Conservation (phyloP, 1,140 invertebrate species). For the Microvelia longipes region DNA sequence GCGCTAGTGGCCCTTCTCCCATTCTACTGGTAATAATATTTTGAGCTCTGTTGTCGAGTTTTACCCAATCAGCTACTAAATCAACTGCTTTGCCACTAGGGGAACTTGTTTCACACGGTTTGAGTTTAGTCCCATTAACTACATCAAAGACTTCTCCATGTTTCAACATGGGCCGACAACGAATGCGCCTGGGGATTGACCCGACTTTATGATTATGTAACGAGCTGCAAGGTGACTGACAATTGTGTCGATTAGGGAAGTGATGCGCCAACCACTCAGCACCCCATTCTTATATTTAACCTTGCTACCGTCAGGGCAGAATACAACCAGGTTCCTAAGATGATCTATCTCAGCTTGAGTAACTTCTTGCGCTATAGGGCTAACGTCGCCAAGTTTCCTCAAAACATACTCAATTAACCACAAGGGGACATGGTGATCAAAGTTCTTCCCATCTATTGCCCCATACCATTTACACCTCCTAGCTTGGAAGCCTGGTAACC, state of each 20-base stretch:
- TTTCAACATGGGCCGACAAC: too few relatives aligned
- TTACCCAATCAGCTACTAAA: too few relatives aligned
- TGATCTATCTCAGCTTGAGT: background rate
- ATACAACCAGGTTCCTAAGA: background rate
- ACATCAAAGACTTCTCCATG: too few relatives aligned
- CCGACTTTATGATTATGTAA: background rate
- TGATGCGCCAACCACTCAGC: background rate
- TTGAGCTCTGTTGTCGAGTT: too few relatives aligned
- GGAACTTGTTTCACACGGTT: too few relatives aligned
- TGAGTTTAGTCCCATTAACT: too few relatives aligned
- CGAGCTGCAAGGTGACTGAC: background rate
- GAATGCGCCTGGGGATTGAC: too few relatives aligned
- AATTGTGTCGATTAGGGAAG: background rate
- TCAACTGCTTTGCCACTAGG: too few relatives aligned
- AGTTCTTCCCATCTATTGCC: background rate
- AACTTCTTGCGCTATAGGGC: background rate
- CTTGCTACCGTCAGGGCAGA: background rate
- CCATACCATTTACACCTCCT: background rate
- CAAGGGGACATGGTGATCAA: background rate
- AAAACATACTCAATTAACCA: background rate
- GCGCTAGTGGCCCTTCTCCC: too few relatives aligned
- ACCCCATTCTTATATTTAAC: background rate
- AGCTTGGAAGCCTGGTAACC: background rate
- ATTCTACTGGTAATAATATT: too few relatives aligned
- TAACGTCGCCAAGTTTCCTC: background rate